phyloP scores from a whole-genome alignment of 2,888 invertebrate species.

The Noctua fimbriata region DNA sequence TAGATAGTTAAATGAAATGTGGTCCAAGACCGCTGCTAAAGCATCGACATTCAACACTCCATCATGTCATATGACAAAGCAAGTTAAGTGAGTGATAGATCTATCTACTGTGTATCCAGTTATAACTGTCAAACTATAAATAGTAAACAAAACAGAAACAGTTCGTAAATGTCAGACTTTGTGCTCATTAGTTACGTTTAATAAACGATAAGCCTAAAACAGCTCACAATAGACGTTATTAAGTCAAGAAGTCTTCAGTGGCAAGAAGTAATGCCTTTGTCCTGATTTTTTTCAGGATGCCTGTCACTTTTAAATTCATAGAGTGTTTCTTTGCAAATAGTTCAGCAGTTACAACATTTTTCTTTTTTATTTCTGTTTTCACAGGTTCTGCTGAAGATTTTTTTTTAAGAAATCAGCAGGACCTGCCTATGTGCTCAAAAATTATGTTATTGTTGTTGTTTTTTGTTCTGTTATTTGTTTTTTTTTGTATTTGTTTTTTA shows the following conservation, averaged over 20 bases:
- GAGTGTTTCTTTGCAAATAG: background rate
- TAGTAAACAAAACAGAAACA: background rate
- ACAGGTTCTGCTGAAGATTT: no score
- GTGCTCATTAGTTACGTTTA: background rate
- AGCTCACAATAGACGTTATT: background rate
- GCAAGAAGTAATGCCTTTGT: background rate
- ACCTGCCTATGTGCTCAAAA: no score
- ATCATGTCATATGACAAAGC: background rate
- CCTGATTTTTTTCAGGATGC: background rate
- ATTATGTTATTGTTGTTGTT: no score
- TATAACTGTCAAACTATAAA: background rate
- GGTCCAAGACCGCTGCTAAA: background rate
- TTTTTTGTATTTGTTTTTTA: no score
- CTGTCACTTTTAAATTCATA: background rate
- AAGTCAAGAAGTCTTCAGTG: background rate
- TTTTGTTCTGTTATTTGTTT: no score
- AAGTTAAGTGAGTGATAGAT: slow-evolving; percentile 6
- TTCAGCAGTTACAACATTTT: no score
- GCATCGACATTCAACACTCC: background rate
- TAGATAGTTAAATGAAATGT: slow-evolving; percentile 4
- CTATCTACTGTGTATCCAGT: background rate
- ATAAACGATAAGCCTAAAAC: background rate
- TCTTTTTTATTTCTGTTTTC: no score
- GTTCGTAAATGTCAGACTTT: background rate
- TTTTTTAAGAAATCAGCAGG: no score